phyloP scores from a whole-genome alignment of 2,113 vertebrate species.

The Polypterus bichir region DNA sequence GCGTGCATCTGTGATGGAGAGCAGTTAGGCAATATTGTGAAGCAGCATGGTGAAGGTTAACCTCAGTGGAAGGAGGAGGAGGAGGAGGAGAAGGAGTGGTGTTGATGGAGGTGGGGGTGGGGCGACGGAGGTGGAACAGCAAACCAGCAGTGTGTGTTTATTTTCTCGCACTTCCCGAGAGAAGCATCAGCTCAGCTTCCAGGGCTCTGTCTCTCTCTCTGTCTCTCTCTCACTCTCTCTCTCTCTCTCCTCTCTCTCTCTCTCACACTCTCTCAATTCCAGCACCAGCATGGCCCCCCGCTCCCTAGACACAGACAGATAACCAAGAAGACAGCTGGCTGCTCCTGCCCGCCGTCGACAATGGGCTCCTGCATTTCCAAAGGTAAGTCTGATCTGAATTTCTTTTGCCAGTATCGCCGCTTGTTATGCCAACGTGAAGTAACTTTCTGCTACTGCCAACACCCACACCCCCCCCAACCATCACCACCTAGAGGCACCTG shows the following conservation, averaged over 20 bases:
- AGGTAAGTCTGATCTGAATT: slow-evolving; percentile 44
- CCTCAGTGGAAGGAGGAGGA: too few relatives aligned
- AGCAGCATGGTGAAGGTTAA: not conserved
- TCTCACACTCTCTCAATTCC: slow-evolving; percentile 1
- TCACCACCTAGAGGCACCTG: too few relatives aligned
- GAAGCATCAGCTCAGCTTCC: not conserved
- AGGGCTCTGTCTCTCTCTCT: slow-evolving; percentile 5
- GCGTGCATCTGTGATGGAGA: not conserved
- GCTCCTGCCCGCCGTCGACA: slow-evolving; percentile 1
- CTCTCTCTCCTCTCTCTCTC: slow-evolving; percentile 2
- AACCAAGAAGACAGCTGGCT: too few relatives aligned
- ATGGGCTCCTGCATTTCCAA: slow-evolving; percentile 62
- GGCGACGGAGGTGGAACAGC: not conserved
- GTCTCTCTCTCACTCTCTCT: slow-evolving; percentile 11
- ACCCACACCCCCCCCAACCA: too few relatives aligned
- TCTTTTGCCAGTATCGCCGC: too few relatives aligned
- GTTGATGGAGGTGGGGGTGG: too few relatives aligned
- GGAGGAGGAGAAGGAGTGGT: too few relatives aligned
- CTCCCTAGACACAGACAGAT: slow-evolving; percentile 22
- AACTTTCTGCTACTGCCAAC: too few relatives aligned
- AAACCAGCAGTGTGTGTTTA: slow-evolving; percentile 1
- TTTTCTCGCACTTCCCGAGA: not conserved
- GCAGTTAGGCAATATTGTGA: not conserved
- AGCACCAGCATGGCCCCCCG: not conserved
- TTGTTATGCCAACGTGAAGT: too few relatives aligned